Percentiles rank a stretch among this genome's conserved stretches.
phyloP scores from a whole-genome alignment of 2,797 vertebrate genomes.

The Artibeus lituratus region DNA sequence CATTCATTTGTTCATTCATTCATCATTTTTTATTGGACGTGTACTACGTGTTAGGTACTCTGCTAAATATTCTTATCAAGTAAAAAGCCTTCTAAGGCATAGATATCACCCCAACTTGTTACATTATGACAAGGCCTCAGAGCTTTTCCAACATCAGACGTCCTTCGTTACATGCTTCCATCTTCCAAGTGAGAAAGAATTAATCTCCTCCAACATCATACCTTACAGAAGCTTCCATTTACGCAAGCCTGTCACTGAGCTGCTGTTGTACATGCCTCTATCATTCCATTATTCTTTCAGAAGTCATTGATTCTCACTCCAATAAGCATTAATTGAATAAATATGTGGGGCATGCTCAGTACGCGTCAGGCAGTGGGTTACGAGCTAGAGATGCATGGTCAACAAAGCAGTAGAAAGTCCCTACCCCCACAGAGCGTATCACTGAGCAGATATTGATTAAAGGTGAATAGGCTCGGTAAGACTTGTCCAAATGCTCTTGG shows the following conservation, averaged over 20 bases:
- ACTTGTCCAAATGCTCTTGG: not conserved
- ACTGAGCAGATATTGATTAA: not conserved
- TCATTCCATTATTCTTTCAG: conserved; percentile 7
- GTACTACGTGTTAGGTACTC: not conserved
- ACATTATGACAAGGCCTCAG: not conserved
- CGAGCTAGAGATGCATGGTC: not conserved
- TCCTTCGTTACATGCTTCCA: not conserved
- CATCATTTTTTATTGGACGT: conserved; percentile 34
- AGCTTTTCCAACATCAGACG: not conserved
- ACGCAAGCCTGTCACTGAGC: not conserved
- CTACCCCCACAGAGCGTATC: not conserved
- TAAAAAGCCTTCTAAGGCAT: not conserved
- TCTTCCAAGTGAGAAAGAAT: not conserved
- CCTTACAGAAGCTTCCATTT: not conserved
- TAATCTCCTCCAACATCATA: not conserved
- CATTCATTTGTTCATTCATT: conserved; percentile 28
- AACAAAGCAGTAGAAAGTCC: not conserved
- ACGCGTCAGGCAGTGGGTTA: not conserved
- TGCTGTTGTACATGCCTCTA: not conserved
- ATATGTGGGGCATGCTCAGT: not conserved
- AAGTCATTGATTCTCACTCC: not conserved
- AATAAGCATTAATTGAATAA: conserved; percentile 30
- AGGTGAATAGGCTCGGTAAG: not conserved
- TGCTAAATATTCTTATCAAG: not conserved
- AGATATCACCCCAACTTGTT: not conserved